Percentiles rank a stretch among this genome's conserved stretches.
These are phyloP conservation scores for Cryptus viduatorius DNA, from an alignment of 2,888 invertebrate genomes.

Conservation along the genomic window DNA sequence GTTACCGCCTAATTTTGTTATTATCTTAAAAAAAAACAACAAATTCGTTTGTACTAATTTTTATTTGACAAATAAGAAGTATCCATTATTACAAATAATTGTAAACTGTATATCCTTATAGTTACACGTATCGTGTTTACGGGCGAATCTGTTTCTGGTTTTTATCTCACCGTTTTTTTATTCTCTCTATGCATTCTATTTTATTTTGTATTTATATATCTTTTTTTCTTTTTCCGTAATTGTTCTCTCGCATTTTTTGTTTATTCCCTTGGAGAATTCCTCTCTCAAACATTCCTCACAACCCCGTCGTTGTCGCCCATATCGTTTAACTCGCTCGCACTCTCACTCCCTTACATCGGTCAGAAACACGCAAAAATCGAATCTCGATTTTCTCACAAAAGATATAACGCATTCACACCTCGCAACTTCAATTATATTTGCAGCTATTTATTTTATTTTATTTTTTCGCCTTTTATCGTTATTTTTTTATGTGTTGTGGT, in stretches of 20 bases:
- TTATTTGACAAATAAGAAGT: conserved; percentile 84
- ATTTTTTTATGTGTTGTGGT: conserved; percentile 41
- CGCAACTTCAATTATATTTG: conserved; percentile 35
- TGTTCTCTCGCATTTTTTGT: conserved; percentile 29
- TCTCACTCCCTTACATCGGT: conserved; percentile 38
- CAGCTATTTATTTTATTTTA: conserved; percentile 7
- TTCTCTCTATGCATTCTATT: conserved; percentile 31
- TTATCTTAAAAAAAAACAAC: not conserved
- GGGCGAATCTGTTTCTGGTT: conserved; percentile 28
- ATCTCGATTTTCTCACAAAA: conserved; percentile 22
- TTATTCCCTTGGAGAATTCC: not conserved
- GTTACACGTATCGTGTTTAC: conserved; percentile 76
- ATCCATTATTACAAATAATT: conserved; percentile 82
- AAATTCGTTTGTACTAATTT: conserved; percentile 81
- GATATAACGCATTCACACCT: conserved; percentile 58
- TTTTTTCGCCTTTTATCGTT: conserved; percentile 25
- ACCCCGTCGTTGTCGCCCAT: not conserved
- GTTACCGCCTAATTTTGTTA: too few relatives aligned
- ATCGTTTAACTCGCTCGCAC: conserved; percentile 19
- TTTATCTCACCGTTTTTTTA: conserved; percentile 5
- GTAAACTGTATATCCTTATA: conserved; percentile 81
- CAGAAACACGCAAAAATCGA: conserved; percentile 29
- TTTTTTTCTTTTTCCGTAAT: conserved; percentile 18
- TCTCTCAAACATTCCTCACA: conserved; percentile 8
- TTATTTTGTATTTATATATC: conserved; percentile 8